Base-by-base conservation (phyloP, 2,888 invertebrate genomes). In the Diloba caeruleocephala region DNA sequence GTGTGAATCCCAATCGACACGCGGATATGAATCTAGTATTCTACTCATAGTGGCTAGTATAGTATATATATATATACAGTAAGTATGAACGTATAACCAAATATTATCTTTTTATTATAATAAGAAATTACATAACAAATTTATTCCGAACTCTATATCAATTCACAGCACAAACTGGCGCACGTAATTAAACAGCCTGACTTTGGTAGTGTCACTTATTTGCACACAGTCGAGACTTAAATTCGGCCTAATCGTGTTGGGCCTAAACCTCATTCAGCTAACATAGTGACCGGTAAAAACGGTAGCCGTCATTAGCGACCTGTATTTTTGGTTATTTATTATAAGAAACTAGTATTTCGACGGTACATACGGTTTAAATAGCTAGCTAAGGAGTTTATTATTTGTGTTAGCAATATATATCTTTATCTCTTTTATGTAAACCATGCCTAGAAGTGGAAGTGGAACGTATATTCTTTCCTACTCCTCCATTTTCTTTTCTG, bases 131-230 rank as follows among this genome's bases (percentile, higher is more conserved):
- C n/a, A n/a, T n/a, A n/a, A n/a, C 17, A 26, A 34, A 56, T 43
- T 48, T 8, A 44, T 23, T 42, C 5, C 5, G 17, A 39, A 42
- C 50, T 10, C 44, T 52, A 50, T 55, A 46, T 70, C 28, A 60
- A 65, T 70, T 65, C 56, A 13, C 32, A 25, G 28, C 45, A 54
- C 51, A 57, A 37, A 41, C 44, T 17, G 1, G 14, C 14, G 7
- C 26, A 42, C 14, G 48, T 45, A 60, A 56, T 60, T 54, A 54
- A 42, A 51, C 32, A 41, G 29, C 26, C 69, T 53, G 44, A 17
- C 31, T 59, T 56, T 51, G 53, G 51, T 68, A 70, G 29, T 49
- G 37, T 39, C 28, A 25, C 23, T 39, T 44, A 63, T 55, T 62
- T 26, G 14, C 34, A 29, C 49, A 49, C 28, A 46, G 58, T 58